Evolutionary conservation across 2,113 vertebrate genomes (phyloP).

Genomic region (Tenebrosternarchus preto): DNA sequence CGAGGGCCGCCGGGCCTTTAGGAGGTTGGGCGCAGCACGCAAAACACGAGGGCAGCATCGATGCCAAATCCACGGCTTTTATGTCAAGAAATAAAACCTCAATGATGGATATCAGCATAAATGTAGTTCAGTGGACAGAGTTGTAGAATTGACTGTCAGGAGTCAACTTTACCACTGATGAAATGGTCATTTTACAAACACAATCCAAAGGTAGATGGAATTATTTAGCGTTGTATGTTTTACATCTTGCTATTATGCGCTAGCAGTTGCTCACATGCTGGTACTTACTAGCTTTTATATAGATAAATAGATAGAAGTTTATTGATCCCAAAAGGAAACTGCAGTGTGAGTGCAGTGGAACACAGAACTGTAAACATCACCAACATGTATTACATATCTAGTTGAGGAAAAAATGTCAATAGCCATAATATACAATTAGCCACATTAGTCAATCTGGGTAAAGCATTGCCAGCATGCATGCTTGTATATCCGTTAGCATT

Average conservation of each 20-base stretch:
- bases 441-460: background rate
- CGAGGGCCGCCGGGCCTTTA: slow-evolving; percentile 1
- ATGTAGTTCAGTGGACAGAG: no score
- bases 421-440: background rate
- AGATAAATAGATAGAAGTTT: no score
- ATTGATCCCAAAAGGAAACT: no score
- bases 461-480: background rate
- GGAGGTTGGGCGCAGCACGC: slow-evolving; percentile 1
- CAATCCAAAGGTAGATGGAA: background rate
- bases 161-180: background rate
- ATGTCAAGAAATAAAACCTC: background rate
- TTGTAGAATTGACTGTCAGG: background rate
- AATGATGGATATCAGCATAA: background rate
- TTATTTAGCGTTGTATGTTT: background rate
- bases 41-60: background rate
- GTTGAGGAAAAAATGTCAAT: background rate
- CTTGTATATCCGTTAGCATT: background rate
- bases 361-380: no score
- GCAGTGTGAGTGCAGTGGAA: no score
- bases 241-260: background rate
- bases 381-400: no score
- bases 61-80: background rate
- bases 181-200: background rate
- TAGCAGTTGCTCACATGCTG: background rate
- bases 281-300: background rate